phyloP scores from a whole-genome alignment of 2,113 vertebrate genomes.

The Phasianus colchicus region DNA sequence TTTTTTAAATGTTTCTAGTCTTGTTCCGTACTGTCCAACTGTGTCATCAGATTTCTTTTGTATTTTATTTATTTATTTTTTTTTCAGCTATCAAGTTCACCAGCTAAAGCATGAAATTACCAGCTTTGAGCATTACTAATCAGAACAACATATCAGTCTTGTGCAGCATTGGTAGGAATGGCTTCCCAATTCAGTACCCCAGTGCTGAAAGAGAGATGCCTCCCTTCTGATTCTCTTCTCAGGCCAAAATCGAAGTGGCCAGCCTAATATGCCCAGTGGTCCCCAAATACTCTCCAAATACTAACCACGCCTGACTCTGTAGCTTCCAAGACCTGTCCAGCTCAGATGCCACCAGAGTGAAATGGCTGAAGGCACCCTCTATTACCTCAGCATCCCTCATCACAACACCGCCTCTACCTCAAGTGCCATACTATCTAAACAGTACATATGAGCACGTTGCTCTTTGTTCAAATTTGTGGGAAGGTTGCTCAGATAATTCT shows the following conservation, averaged over 20 bases:
- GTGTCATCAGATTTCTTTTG: neutral
- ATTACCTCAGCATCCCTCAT: neutral
- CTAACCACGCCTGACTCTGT: neutral
- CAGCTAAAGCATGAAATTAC: neutral
- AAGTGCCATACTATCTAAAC: neutral
- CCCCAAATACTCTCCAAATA: neutral
- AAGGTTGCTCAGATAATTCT: neutral
- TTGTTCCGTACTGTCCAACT: neutral
- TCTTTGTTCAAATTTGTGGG: neutral
- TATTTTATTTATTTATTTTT: neutral
- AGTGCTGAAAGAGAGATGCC: neutral
- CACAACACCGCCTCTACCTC: neutral
- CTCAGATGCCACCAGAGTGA: neutral
- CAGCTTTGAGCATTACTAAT: neutral
- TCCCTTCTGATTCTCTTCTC: neutral
- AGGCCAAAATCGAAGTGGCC: neutral
- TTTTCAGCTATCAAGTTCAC: neutral
- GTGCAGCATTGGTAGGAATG: neutral
- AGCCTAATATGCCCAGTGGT: neutral
- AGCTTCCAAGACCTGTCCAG: neutral
- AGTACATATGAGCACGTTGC: fast-evolving
- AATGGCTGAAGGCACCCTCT: neutral
- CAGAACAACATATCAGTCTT: neutral
- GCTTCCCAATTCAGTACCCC: neutral
- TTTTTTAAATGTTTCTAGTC: neutral